These are phyloP conservation scores for Tyrannus savana DNA, from an alignment of 2,113 vertebrate species.

Conservation along the genomic window DNA sequence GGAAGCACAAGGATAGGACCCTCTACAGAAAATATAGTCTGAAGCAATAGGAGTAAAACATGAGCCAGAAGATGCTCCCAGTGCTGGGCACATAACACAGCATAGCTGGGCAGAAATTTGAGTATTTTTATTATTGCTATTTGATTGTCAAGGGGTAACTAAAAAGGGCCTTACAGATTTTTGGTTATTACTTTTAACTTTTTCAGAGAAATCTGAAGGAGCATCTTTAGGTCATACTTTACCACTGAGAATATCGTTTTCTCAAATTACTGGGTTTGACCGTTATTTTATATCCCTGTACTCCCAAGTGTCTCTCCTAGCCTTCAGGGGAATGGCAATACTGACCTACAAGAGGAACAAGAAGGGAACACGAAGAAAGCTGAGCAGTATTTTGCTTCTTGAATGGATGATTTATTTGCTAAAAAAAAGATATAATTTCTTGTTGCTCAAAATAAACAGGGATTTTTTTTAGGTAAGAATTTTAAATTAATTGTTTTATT, in stretches of 20 bases:
- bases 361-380: neutral
- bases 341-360: neutral
- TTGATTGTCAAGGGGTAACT: neutral
- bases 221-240: neutral
- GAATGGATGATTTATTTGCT: neutral
- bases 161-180: neutral
- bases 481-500: neutral
- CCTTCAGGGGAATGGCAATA: neutral
- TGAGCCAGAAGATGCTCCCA: neutral
- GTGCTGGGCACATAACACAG: accelerated
- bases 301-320: neutral
- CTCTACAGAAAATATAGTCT: neutral
- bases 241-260: neutral
- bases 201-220: neutral
- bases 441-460: neutral
- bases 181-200: neutral
- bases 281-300: neutral
- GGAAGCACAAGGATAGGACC: neutral
- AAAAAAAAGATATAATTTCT: neutral
- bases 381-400: neutral
- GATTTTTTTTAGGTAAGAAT: neutral
- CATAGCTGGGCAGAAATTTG: neutral
- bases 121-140: neutral
- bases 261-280: neutral
- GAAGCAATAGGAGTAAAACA: neutral